Conservation (phyloP, 2,113 vertebrate genomes). For the Nyctereutes procyonoides region DNA sequence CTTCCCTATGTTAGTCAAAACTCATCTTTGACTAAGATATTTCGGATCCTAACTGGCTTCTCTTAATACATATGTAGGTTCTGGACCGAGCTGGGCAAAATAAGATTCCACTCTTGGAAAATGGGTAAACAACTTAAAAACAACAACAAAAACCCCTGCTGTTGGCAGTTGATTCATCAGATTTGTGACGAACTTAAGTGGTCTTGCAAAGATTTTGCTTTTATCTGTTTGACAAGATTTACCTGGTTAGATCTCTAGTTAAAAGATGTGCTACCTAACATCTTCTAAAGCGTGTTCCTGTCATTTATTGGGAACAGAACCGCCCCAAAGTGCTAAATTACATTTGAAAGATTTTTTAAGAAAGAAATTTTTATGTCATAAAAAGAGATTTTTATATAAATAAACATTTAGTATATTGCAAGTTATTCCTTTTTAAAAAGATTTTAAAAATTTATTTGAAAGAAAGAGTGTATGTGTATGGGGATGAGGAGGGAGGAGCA, state of each 20-base stretch:
- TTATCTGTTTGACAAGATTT: not conserved
- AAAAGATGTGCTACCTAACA: not conserved
- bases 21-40: not conserved
- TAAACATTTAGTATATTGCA: constrained; percentile 44
- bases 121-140: not conserved
- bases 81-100: not conserved
- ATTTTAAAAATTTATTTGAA: not conserved
- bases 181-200: not conserved
- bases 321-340: not conserved
- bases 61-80: not conserved
- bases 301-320: constrained; percentile 10
- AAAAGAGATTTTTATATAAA: not conserved
- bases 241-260: not conserved
- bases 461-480: too few relatives aligned
- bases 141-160: not conserved
- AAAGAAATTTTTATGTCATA: not conserved
- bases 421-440: constrained; percentile 27
- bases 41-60: not conserved
- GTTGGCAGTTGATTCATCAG: not conserved
- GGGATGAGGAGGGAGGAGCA: not conserved
- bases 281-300: constrained; percentile 18
- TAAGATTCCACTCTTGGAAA: not conserved
- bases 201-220: not conserved
- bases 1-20: not conserved
- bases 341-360: constrained; percentile 9